Percentiles rank a stretch among this genome's conserved stretches.
Evolutionary conservation across 2,113 vertebrate species (phyloP).

Genomic region (Cettia cetti): DNA sequence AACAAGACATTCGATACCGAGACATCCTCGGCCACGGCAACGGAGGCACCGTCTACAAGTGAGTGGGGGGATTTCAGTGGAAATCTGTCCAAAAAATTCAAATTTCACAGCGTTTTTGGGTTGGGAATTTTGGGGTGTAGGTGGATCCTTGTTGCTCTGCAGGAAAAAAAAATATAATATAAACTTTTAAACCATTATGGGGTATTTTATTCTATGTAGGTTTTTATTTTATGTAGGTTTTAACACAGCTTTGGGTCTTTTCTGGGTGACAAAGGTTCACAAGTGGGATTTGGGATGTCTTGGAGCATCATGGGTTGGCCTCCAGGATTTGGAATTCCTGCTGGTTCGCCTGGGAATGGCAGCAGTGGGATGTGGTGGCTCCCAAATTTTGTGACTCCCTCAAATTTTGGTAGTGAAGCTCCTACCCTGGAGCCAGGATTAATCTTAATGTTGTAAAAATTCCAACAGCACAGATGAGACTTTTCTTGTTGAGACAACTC

Average conservation of each 20-base stretch:
- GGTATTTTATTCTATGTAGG: conserved; percentile 50
- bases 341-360: background rate
- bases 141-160: background rate
- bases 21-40: conserved; percentile 98
- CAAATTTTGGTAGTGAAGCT: conserved; percentile 51
- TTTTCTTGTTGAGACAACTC: conserved; percentile 64
- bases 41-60: conserved; percentile 98
- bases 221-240: too few relatives aligned
- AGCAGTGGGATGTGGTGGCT: conserved; percentile 22
- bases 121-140: accelerated
- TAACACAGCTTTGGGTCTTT: conserved; percentile 9
- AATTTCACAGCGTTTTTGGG: background rate
- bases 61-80: conserved; percentile 71
- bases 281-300: conserved; percentile 23
- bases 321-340: conserved; percentile 1
- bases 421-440: conserved; percentile 67
- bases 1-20: conserved; percentile 95
- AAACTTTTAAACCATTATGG: background rate
- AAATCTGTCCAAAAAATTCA: background rate
- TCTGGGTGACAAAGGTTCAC: conserved; percentile 30
- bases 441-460: conserved; percentile 71
- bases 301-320: conserved; percentile 14
- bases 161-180: background rate
- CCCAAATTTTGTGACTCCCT: too few relatives aligned
- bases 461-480: conserved; percentile 27